phyloP scores from a whole-genome alignment of 2,113 vertebrate species.

The Pitta sordida region DNA sequence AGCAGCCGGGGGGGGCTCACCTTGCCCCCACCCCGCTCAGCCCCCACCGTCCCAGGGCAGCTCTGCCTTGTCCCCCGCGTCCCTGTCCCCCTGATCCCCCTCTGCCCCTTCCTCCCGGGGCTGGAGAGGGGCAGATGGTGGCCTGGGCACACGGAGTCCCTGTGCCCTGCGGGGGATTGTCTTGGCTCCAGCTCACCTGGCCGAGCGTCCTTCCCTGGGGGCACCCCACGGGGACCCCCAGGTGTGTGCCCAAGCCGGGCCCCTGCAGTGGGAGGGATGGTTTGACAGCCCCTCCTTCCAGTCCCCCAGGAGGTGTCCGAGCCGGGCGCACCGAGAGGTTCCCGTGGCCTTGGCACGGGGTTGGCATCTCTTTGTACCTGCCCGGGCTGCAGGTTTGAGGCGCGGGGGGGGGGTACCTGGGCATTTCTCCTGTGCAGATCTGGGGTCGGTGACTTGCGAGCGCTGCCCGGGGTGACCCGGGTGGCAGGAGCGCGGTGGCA shows the following conservation, averaged over 20 bases:
- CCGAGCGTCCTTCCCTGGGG: neutral
- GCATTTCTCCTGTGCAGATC: neutral
- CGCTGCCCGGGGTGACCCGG: rapidly evolving
- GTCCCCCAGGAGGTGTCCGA: neutral
- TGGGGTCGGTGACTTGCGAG: rapidly evolving
- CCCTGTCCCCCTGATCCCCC: neutral
- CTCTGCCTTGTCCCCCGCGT: neutral
- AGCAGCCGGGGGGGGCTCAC: neutral
- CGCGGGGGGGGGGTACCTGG: neutral
- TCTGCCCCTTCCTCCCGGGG: neutral
- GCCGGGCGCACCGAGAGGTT: neutral
- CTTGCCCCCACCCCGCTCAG: neutral
- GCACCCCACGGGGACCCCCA: rapidly evolving
- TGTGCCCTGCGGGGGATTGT: neutral
- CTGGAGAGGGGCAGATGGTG: neutral
- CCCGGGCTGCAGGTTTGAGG: no score
- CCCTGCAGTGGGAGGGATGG: rapidly evolving
- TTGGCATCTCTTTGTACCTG: neutral
- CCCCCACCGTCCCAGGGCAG: neutral
- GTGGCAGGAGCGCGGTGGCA: rapidly evolving
- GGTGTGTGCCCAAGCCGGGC: rapidly evolving
- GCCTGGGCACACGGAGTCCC: neutral
- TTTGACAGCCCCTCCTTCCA: neutral
- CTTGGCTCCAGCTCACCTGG: neutral
- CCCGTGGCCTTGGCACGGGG: neutral